Conservation (phyloP, 2,888 invertebrate species). For the Synanthedon formicaeformis region DNA sequence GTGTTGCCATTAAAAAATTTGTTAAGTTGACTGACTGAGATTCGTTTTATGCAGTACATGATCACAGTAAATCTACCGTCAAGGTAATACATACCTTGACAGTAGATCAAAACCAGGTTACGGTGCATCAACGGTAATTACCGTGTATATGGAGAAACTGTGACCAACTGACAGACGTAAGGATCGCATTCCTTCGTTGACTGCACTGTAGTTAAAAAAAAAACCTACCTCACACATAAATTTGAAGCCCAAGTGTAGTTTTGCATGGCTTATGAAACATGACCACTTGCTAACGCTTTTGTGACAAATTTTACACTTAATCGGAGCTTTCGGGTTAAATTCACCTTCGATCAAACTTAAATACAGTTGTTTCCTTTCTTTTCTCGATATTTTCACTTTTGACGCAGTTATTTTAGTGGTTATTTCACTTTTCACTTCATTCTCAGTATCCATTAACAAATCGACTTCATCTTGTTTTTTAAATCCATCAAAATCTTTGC, state of each 20-base stretch:
- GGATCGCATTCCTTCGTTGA: too few species aligned
- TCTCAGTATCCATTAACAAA: not conserved
- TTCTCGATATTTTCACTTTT: not conserved
- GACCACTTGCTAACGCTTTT: constrained; percentile 20
- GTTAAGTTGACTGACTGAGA: too few species aligned
- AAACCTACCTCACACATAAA: constrained; percentile 26
- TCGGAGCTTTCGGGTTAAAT: constrained; percentile 14
- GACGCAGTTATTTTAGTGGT: too few species aligned
- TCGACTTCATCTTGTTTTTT: not conserved
- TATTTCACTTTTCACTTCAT: not conserved
- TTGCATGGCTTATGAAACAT: constrained; percentile 21
- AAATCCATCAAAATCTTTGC: not conserved
- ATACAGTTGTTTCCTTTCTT: constrained; percentile 7
- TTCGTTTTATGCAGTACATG: too few species aligned
- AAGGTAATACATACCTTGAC: too few species aligned
- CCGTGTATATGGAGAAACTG: too few species aligned
- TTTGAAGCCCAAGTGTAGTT: constrained; percentile 26
- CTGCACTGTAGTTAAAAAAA: too few species aligned
- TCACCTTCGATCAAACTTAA: constrained; percentile 19
- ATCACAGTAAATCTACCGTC: too few species aligned
- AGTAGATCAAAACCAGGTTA: too few species aligned
- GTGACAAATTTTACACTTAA: constrained; percentile 22
- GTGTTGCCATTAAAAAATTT: too few species aligned
- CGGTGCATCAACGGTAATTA: too few species aligned
- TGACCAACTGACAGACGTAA: too few species aligned